Evolutionary conservation across 2,113 vertebrate species (phyloP), one percentile per base, ranked within the genome.

Genomic region (Carlito syrichta): DNA sequence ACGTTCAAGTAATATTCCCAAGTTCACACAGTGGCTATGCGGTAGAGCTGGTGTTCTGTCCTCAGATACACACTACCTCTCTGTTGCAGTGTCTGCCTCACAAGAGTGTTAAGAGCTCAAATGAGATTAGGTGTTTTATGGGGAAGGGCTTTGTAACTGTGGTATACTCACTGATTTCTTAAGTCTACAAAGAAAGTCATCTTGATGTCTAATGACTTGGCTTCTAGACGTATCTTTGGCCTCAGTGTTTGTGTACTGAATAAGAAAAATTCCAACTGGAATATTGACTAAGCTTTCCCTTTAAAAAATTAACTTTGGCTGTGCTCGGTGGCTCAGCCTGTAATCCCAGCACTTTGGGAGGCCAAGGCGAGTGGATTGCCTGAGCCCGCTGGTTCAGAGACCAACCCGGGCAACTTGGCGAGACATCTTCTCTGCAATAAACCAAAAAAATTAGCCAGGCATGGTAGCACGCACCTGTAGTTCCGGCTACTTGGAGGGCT

Each of bases 261-360:
- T 85, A 82, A 58, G 77, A 93, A 96, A 82, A 9, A n/a, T 58
- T 52, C 14, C 60, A 58, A 27, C 19, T 96, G 43, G 10, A 69
- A 45, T 66, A 81, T 17, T 62, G 54, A 85, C 48, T 63, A 32
- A 85, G 4, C 16, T 77, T 97, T 94, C 43, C 60, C 22, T 77
- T 85, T 86, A 77, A 77, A 82, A 96, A 96, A 81, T 40, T 71
- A 58, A 48, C 27, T 52, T n/a, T n/a, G n/a, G n/a, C n/a, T n/a
- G n/a, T n/a, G n/a, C n/a, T n/a, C n/a, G n/a, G n/a, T n/a, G n/a
- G n/a, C n/a, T n/a, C n/a, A n/a, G n/a, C n/a, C n/a, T n/a, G n/a
- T n/a, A n/a, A n/a, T n/a, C n/a, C n/a, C n/a, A n/a, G n/a, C n/a
- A n/a, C n/a, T n/a, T n/a, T n/a, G n/a, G n/a, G n/a, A n/a, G n/a